Evolutionary conservation across 2,888 invertebrate species (phyloP), one percentile per base, ranked within the genome.

Genomic region (Phyllotreta striolata): DNA sequence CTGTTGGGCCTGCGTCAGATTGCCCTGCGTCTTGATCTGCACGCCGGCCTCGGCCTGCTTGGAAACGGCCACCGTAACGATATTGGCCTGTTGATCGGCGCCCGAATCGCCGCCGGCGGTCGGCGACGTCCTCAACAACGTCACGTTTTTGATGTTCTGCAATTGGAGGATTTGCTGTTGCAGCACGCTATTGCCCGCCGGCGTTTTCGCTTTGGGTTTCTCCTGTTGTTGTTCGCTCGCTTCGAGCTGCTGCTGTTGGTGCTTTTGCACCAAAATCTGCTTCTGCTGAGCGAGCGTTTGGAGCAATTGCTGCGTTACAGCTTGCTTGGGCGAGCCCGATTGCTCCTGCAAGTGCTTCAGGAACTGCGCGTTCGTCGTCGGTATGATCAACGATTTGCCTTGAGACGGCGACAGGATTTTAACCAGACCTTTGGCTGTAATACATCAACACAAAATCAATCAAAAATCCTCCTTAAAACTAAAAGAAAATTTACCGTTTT

Each of bases 361-460:
- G 10, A 76, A 58, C 52, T 78, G 75, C n/a, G 80, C 72, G 66
- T 82, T 81, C 8, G 80, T 74, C 1, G 82, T 80, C 0, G 84
- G 82, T 60, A 84, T 81, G 69, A 85, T 84, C 7, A 85, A 78
- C 0, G 84, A 81, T 70, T 83, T 80, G 57, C 80, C 81, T 66
- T 80, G 79, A 37, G 76, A 74, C 0, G 81, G 77, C 6, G 81
- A 78, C 54, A 82, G 73, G 40, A 82, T 81, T 75, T 81, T 82
- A 7, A 82, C 81, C 34, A 81, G 66, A 63, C 76, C 76, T 68
- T 81, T 81, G 12, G 68, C 70, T 70, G 47, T 10, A 63, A 67
- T 35, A 7, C n/a, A 24, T 7, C 9, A 3, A 55, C 6, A 39
- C 4, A 39, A 40, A 24, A 39, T 70, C 14, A 14, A 38, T 12